A percentile compares a stretch with the other conserved stretches of the same genome.
phyloP scores from a whole-genome alignment of 2,888 invertebrate genomes.

The Oscheius sp. region DNA sequence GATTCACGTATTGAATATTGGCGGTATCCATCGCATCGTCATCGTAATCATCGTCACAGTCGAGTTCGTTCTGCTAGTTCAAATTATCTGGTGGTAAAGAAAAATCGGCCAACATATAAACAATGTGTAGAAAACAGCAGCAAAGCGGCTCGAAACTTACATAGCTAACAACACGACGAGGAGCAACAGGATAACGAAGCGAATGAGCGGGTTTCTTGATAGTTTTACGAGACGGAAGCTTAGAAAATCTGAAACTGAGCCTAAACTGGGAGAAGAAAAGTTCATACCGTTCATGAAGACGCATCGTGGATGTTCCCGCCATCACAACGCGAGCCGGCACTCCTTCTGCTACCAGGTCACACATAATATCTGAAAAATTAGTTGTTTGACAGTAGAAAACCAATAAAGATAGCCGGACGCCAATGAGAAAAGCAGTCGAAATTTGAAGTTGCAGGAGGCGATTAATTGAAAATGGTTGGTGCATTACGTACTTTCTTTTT shows the following conservation, averaged over 20 bases:
- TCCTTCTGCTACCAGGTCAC: slow-evolving; percentile 8
- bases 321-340: slow-evolving; percentile 26
- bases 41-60: no score
- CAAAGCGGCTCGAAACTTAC: neutral
- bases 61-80: no score
- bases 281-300: slow-evolving; percentile 21
- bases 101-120: no score
- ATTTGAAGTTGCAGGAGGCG: neutral
- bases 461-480: no score
- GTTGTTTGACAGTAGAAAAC: no score
- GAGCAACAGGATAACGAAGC: neutral
- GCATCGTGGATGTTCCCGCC: slow-evolving; percentile 24
- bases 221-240: slow-evolving; percentile 23
- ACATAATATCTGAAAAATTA: no score
- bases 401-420: no score
- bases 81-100: no score
- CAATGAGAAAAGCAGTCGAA: neutral
- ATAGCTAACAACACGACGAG: slow-evolving; percentile 6
- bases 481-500: no score
- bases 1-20: no score
- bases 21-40: no score
- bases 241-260: slow-evolving; percentile 12
- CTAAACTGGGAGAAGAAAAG: neutral
- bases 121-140: neutral
- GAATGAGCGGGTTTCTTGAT: neutral